phyloP scores from a whole-genome alignment of 2,113 vertebrate genomes.

The Phyllostomus hastatus region DNA sequence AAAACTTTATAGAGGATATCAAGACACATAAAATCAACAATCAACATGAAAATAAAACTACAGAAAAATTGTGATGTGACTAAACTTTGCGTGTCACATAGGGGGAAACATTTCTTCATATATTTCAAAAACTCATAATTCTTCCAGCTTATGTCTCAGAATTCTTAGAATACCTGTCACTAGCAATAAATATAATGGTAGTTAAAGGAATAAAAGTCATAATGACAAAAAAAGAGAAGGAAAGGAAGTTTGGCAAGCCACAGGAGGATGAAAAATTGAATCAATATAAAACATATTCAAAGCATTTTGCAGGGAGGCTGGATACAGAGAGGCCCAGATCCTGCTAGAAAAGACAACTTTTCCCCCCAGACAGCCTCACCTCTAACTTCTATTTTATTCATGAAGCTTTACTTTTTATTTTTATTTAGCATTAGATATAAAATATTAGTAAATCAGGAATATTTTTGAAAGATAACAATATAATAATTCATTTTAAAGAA shows the following conservation, averaged over 20 bases:
- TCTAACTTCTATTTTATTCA: neutral
- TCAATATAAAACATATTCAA: neutral
- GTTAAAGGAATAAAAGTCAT: neutral
- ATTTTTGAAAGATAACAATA: neutral
- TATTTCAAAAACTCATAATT: neutral
- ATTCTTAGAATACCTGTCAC: neutral
- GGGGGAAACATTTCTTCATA: neutral
- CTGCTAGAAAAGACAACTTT: neutral
- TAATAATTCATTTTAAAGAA: neutral
- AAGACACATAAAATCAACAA: neutral
- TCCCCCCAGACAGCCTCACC: neutral
- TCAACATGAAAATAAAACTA: neutral
- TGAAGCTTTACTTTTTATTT: neutral
- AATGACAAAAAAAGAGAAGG: neutral
- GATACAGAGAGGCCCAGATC: neutral
- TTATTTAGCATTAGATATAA: neutral
- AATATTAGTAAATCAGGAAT: neutral
- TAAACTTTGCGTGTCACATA: neutral
- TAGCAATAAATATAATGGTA: neutral
- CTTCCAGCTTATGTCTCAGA: neutral
- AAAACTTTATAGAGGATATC: neutral
- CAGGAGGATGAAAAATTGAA: neutral
- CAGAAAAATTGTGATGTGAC: neutral
- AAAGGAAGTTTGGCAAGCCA: neutral
- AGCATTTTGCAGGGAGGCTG: fast-evolving